These are phyloP conservation scores for Lepus timidus DNA, from an alignment of 2,113 vertebrate genomes.

Conservation along the genomic window DNA sequence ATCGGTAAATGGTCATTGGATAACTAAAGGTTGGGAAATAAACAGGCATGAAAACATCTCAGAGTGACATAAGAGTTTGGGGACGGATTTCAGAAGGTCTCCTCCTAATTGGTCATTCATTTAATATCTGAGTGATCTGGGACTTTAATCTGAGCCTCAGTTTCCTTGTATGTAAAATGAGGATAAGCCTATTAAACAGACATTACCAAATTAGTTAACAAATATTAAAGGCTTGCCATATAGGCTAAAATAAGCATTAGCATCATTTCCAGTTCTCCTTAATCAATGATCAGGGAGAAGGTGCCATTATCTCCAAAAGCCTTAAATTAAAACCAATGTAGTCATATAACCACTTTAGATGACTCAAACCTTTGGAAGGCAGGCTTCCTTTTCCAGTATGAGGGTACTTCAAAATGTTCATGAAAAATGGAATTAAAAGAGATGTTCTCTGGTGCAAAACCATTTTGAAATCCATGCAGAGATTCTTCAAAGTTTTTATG, in stretches of 20 bases:
- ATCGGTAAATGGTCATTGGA: not conserved
- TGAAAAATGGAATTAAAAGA: no score
- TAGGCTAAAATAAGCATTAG: constrained; percentile 42
- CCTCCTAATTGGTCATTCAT: not conserved
- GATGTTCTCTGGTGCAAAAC: no score
- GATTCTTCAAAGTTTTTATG: no score
- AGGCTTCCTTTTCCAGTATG: not conserved
- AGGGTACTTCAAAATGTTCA: no score
- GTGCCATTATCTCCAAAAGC: constrained; percentile 19
- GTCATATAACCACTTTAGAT: constrained; percentile 2
- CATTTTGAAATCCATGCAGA: no score
- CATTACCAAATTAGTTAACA: constrained; percentile 41
- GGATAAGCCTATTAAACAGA: constrained; percentile 41
- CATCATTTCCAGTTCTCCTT: constrained; percentile 25
- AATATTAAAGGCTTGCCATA: not conserved
- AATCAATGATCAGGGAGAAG: constrained; percentile 25
- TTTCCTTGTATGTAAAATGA: constrained; percentile 48
- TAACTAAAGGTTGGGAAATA: constrained; percentile 32
- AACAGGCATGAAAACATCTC: constrained; percentile 25
- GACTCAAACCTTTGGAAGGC: not conserved
- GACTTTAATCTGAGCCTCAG: not conserved
- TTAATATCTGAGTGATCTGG: constrained; percentile 28
- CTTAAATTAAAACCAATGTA: constrained; percentile 6
- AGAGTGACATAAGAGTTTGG: constrained; percentile 22
- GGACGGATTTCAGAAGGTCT: not conserved